Evolutionary conservation across 2,888 invertebrate species (phyloP).

Genomic region (Drosophila robusta): DNA sequence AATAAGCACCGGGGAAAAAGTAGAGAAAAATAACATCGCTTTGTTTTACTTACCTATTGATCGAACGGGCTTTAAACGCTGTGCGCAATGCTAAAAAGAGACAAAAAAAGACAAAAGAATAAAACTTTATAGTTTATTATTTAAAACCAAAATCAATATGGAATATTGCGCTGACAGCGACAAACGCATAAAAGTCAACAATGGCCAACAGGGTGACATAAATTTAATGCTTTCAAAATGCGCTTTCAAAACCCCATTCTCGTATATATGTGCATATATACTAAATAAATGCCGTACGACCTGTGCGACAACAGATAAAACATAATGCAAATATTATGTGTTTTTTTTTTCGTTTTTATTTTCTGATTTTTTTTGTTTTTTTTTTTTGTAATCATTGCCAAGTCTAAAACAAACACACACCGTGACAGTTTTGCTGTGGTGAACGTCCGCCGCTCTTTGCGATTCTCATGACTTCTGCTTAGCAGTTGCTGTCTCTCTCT

Average conservation of each 20-base stretch:
- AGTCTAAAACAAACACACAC: slow-evolving; percentile 38
- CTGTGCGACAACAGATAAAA: slow-evolving; percentile 63
- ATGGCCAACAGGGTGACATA: slow-evolving; percentile 45
- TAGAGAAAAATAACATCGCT: background rate
- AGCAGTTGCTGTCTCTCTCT: slow-evolving; percentile 22
- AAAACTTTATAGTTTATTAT: slow-evolving; percentile 48
- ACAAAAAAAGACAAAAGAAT: slow-evolving; percentile 4
- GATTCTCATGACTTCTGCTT: slow-evolving; percentile 45
- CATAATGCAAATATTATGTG: slow-evolving; percentile 60
- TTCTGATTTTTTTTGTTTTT: slow-evolving; percentile 17
- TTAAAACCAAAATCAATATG: slow-evolving; percentile 65
- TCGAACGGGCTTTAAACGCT: slow-evolving; percentile 42
- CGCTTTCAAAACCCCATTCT: slow-evolving; percentile 49
- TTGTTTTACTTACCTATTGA: slow-evolving; percentile 56
- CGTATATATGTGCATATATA: slow-evolving; percentile 8
- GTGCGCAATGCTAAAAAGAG: slow-evolving; percentile 35
- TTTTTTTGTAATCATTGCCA: slow-evolving; percentile 49
- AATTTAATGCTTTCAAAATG: slow-evolving; percentile 72
- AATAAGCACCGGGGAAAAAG: slow-evolving; percentile 58
- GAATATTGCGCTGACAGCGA: slow-evolving; percentile 48
- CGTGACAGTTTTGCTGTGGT: slow-evolving; percentile 37
- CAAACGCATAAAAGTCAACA: slow-evolving; percentile 58
- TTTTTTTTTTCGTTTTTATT: slow-evolving; percentile 17
- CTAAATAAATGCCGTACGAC: slow-evolving; percentile 22
- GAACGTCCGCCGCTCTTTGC: slow-evolving; percentile 39